Evolutionary conservation across 2,797 vertebrate species (phyloP).

Genomic region (Lacerta viridis): DNA sequence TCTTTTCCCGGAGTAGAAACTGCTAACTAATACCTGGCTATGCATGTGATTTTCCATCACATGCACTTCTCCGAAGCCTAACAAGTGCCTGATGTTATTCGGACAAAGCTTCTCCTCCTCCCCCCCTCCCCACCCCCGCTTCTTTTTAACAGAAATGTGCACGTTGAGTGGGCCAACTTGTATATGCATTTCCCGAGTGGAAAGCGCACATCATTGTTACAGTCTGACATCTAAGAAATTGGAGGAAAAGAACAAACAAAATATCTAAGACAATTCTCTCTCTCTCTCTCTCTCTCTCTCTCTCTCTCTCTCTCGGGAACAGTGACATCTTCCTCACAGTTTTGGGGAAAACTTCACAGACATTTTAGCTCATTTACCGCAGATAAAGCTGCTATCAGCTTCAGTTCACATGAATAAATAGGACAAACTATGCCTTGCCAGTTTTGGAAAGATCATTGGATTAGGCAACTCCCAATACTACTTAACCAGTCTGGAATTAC

Average conservation of each 20-base stretch:
- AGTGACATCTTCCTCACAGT: neutral
- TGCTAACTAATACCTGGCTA: neutral
- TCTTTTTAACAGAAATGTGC: neutral
- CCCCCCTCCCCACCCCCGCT: no score
- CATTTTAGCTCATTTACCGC: neutral
- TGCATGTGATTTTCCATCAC: neutral
- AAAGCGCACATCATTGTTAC: slow-evolving; percentile 8
- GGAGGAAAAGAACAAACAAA: neutral
- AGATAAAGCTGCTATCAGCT: neutral
- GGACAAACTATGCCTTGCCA: neutral
- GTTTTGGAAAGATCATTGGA: neutral
- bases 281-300: neutral
- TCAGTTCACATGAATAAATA: neutral
- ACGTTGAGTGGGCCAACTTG: neutral
- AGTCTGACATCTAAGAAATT: neutral
- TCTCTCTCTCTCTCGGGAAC: neutral
- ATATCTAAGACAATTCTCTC: neutral
- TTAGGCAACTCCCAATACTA: neutral
- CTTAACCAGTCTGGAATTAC: neutral
- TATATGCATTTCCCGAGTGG: neutral
- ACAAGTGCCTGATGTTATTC: neutral
- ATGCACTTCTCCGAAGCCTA: neutral
- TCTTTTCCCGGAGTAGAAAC: neutral
- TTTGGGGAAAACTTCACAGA: slow-evolving; percentile 28
- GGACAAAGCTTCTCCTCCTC: no score